Evolutionary conservation across 2,888 invertebrate species (phyloP), one percentile per base, ranked within the genome.

Genomic region (Steinernema scapterisci): DNA sequence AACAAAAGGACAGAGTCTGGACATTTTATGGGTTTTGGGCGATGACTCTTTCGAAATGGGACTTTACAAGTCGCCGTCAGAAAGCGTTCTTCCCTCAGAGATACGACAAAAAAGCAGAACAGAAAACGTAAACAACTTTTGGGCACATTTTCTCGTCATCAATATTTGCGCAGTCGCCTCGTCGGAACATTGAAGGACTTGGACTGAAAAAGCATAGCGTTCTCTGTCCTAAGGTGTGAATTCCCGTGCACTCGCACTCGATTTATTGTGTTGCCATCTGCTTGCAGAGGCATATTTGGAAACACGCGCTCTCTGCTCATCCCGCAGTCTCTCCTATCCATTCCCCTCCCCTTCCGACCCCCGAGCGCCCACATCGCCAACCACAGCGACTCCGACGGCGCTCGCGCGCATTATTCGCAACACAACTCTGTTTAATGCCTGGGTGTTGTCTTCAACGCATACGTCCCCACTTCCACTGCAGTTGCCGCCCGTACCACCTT

Each of bases 361-460:
- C 48, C 25, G 16, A 63, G 63, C 63, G 31, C 31, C 48, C 19
- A 16, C 48, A 48, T 48, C 63, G 63, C 63, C 63, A 63, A 48
- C 48, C 63, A 63, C 63, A 63, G 63, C 21, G 63, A 48, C 48
- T 16, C 19, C 48, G 48, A 48, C 63, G 63, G 31, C 63, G 54
- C 54, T 54, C 54, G 63, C 63, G 63, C 63, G 63, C 63, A 63
- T 63, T 63, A 63, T 63, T 63, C 63, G 63, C 63, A 63, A 63
- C 63, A 63, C 63, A 48, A 31, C 63, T 63, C 63, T 31, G 63
- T 63, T 63, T 63, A 19, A 63, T 63, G 63, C 63, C 63, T 63
- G 63, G 63, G 27, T 63, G 63, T 63, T 63, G 63, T 63, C 63
- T 63, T 25, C 31, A 25, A 27, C 63, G 63, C 63, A 63, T 31